phyloP scores from a whole-genome alignment of 2,888 invertebrate genomes.

The Drosophila lacicola region DNA sequence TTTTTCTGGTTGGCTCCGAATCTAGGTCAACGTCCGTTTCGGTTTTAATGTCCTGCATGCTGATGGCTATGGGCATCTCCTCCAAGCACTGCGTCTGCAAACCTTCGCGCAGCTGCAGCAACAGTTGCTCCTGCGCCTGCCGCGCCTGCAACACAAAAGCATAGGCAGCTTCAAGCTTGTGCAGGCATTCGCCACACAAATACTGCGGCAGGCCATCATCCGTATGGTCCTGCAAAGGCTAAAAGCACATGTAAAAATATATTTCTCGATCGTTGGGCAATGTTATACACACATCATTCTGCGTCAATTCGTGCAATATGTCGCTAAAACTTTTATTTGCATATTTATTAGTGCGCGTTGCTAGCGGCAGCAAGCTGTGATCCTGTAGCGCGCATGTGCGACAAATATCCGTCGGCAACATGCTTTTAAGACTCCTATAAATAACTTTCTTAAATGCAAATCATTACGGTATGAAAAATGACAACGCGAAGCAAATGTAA shows the following conservation, averaged over 20 bases:
- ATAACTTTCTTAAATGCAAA: not conserved
- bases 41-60: constrained; percentile 58
- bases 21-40: constrained; percentile 52
- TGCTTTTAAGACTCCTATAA: constrained; percentile 12
- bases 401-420: constrained; percentile 55
- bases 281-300: constrained; percentile 57
- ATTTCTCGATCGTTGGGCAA: too few species aligned
- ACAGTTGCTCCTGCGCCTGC: constrained; percentile 61
- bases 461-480: constrained; percentile 12
- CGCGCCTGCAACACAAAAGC: constrained; percentile 72
- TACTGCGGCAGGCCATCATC: constrained; percentile 64
- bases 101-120: constrained; percentile 27
- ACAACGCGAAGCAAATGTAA: not conserved
- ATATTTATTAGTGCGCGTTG: constrained; percentile 40
- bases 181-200: constrained; percentile 67
- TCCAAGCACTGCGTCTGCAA: constrained; percentile 58
- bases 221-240: constrained; percentile 47
- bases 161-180: constrained; percentile 67
- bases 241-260: not conserved
- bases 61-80: constrained; percentile 78
- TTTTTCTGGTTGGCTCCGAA: not conserved
- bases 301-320: constrained; percentile 64
- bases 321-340: constrained; percentile 54
- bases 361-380: constrained; percentile 36
- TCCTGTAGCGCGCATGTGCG: constrained; percentile 60